These are phyloP conservation scores for Silvanus unidentatus DNA, from an alignment of 2,888 invertebrate species.

Conservation along the genomic window DNA sequence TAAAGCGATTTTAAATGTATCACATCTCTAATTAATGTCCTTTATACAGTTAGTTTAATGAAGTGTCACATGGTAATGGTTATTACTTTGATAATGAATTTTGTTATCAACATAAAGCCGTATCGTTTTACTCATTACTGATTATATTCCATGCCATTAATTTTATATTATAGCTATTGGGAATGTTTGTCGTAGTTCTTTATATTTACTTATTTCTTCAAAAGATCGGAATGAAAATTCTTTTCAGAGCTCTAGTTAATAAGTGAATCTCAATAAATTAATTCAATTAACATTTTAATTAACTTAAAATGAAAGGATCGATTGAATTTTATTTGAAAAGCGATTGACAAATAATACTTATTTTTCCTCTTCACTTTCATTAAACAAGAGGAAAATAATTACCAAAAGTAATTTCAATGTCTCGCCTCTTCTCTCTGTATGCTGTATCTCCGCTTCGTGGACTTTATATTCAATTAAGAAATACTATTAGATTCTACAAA, in stretches of 20 bases:
- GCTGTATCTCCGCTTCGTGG: slow-evolving; percentile 7
- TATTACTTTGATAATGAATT: slow-evolving; percentile 17
- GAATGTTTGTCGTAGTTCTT: background rate
- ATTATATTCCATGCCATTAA: too few species aligned
- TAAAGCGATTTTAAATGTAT: too few species aligned
- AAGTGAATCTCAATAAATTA: too few species aligned
- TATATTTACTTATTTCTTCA: too few species aligned
- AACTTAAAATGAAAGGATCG: too few species aligned
- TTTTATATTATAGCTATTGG: background rate
- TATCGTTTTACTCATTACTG: slow-evolving; percentile 12
- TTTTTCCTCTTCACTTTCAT: too few species aligned
- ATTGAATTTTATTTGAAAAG: too few species aligned
- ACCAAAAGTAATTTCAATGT: background rate
- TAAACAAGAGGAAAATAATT: background rate
- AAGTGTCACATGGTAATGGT: slow-evolving; percentile 14
- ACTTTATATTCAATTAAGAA: slow-evolving; percentile 2
- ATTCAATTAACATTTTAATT: background rate
- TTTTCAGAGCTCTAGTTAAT: too few species aligned
- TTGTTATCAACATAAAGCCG: slow-evolving; percentile 15
- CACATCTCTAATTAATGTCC: too few species aligned
- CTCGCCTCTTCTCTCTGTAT: background rate
- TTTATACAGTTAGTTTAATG: slow-evolving; percentile 4
- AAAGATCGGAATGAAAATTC: too few species aligned
- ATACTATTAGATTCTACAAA: slow-evolving; percentile 1
- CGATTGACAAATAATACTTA: too few species aligned